Evolutionary conservation across 2,797 vertebrate genomes (phyloP), one percentile per base, ranked within the genome.

Genomic region (Cacajao melanocephalus): DNA sequence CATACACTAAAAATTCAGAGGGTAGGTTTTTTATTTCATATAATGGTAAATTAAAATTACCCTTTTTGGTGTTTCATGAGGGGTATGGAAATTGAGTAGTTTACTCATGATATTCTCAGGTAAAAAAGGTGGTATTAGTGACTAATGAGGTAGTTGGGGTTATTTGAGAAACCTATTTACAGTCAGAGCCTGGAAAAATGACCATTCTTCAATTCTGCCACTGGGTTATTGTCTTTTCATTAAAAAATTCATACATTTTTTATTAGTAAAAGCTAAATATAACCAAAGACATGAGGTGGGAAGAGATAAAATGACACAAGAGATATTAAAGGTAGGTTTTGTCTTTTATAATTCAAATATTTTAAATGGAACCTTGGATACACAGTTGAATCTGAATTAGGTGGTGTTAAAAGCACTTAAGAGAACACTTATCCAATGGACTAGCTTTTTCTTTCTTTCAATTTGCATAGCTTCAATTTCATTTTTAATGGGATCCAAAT

Each of bases 401-500:
- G 22, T 61, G 8, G 55, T 46, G 44, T 67, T 57, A 67, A 82
- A 91, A 64, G 24, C 26, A 82, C 28, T 67, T 87, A 61, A 76
- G 7, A 89, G 39, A 88, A 88, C 13, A 13, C 50, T 90, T 52
- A 5, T 39, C 30, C 14, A 22, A 20, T 76, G 55, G 39, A 50
- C 55, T 20, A 24, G 33, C 19, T 8, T 70, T 46, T 52, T 36
- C 70, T 82, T 55, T 70, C 64, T 81, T 93, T 52, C 50, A 64
- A 8, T 80, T 87, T 90, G 81, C 44, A 84, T 83, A 80, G 70
- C 24, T 90, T 80, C 61, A 75, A 7, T 88, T 95, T 92, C 39
- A 94, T 70, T 93, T 86, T 84, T 92, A 96, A 92, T 79, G 13
- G 55, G 5, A 64, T 88, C 70, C 61, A 97, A 96, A 97, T 95